These are phyloP conservation scores for Platyscapa corneri DNA, from an alignment of 1,140 invertebrate species.

Conservation along the genomic window DNA sequence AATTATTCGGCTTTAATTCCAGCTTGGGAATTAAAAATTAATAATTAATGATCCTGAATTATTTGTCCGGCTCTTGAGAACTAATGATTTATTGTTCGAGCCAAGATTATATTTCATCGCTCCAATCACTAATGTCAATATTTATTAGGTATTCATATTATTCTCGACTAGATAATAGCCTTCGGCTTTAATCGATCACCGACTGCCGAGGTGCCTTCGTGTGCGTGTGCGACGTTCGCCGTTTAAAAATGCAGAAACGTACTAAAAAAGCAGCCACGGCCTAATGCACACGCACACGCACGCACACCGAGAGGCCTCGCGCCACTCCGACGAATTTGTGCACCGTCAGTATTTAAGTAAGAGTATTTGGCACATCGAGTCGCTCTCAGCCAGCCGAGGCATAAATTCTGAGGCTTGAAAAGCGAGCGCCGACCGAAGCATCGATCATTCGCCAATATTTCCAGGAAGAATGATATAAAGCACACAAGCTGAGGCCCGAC, in stretches of 20 bases:
- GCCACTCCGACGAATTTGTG: not conserved
- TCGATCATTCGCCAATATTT: not conserved
- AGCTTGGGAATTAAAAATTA: not conserved
- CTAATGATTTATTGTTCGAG: not conserved
- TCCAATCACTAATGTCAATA: not conserved
- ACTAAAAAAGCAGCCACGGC: not conserved
- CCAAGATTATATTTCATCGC: not conserved
- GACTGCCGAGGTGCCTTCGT: too few species aligned
- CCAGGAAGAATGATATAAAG: not conserved
- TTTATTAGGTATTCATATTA: not conserved
- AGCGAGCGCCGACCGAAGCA: not conserved
- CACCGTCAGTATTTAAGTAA: constrained; percentile 15
- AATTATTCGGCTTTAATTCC: not conserved
- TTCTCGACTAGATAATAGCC: not conserved
- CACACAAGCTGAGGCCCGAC: too few species aligned
- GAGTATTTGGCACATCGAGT: constrained; percentile 21
- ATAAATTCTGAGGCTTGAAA: not conserved
- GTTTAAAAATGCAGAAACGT: not conserved
- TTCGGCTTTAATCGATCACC: not conserved
- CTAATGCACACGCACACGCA: too few species aligned
- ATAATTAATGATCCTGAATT: not conserved
- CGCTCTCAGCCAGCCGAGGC: not conserved
- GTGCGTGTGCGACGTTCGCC: not conserved
- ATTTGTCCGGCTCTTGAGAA: not conserved
- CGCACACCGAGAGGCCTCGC: not conserved